Conservation (phyloP, 2,797 vertebrate genomes). For the Cyprinodon diabolis region DNA sequence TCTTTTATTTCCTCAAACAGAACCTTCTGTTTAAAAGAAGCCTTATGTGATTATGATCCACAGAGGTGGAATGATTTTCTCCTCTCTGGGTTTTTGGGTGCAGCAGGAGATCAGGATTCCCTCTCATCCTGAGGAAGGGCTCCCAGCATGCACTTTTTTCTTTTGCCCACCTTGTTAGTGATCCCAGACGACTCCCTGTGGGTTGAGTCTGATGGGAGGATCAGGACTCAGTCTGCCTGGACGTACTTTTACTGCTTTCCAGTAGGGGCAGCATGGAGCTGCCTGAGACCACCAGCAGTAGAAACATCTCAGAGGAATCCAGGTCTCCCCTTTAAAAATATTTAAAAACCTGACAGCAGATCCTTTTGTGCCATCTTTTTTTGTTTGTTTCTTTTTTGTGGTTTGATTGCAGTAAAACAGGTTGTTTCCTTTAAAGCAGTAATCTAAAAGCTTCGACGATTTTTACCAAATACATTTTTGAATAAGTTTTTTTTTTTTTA, state of each 20-base stretch:
- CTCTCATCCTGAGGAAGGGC: not conserved
- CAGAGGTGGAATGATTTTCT: not conserved
- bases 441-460: slow-evolving; percentile 19
- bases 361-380: slow-evolving; percentile 54
- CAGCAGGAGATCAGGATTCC: slow-evolving; percentile 54
- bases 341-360: slow-evolving; percentile 5
- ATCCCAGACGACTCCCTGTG: not conserved
- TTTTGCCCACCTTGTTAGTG: not conserved
- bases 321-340: not conserved
- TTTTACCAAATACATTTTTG: slow-evolving; percentile 64
- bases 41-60: slow-evolving; percentile 44
- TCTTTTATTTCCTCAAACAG: slow-evolving; percentile 7
- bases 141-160: not conserved
- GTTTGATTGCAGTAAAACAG: slow-evolving; percentile 2
- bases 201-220: too few species aligned
- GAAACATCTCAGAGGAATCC: not conserved
- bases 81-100: not conserved
- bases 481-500: slow-evolving; percentile 34
- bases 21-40: slow-evolving; percentile 27
- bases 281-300: not conserved
- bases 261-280: not conserved
- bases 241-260: not conserved
- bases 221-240: not conserved
- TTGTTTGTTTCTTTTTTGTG: slow-evolving; percentile 15
- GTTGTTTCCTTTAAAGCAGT: slow-evolving; percentile 6